A percentile compares a stretch with the other conserved stretches of the same genome.
Evolutionary conservation across 2,888 invertebrate species (phyloP).

Genomic region (Herminia tarsipennalis): DNA sequence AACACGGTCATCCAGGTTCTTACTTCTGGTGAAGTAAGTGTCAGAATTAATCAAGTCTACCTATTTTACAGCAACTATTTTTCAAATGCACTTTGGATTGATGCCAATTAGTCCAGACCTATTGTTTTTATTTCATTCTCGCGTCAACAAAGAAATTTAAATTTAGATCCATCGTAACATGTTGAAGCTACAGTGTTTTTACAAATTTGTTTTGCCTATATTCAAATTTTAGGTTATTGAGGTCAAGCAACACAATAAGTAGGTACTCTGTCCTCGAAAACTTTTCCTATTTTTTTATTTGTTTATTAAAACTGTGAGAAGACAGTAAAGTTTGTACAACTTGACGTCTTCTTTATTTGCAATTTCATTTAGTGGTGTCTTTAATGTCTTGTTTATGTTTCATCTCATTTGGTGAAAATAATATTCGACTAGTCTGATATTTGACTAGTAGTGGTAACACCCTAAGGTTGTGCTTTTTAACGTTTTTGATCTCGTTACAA

Average conservation of each 20-base stretch:
- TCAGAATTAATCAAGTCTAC: too few species aligned
- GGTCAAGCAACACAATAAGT: constrained; percentile 63
- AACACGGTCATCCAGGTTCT: too few species aligned
- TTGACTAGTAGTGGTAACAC: too few species aligned
- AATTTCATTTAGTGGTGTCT: constrained; percentile 68
- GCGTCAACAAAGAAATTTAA: constrained; percentile 14
- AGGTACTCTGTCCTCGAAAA: constrained; percentile 52
- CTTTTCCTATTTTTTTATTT: constrained; percentile 70
- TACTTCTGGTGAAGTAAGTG: too few species aligned
- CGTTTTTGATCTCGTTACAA: too few species aligned
- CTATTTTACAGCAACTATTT: not conserved
- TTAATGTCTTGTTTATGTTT: constrained; percentile 68
- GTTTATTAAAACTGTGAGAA: constrained; percentile 72
- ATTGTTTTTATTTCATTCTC: constrained; percentile 9
- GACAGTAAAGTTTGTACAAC: constrained; percentile 67
- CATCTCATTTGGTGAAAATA: constrained; percentile 49
- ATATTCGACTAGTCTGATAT: constrained; percentile 42
- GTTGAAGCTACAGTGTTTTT: constrained; percentile 31
- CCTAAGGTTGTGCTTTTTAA: too few species aligned
- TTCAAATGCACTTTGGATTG: constrained; percentile 3
- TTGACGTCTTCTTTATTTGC: constrained; percentile 71
- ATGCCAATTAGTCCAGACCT: constrained; percentile 12
- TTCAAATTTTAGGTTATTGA: constrained; percentile 54
- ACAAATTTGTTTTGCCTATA: constrained; percentile 45
- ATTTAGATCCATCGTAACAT: constrained; percentile 18